Evolutionary conservation across 2,113 vertebrate genomes (phyloP).

Genomic region (Microtus montanus): DNA sequence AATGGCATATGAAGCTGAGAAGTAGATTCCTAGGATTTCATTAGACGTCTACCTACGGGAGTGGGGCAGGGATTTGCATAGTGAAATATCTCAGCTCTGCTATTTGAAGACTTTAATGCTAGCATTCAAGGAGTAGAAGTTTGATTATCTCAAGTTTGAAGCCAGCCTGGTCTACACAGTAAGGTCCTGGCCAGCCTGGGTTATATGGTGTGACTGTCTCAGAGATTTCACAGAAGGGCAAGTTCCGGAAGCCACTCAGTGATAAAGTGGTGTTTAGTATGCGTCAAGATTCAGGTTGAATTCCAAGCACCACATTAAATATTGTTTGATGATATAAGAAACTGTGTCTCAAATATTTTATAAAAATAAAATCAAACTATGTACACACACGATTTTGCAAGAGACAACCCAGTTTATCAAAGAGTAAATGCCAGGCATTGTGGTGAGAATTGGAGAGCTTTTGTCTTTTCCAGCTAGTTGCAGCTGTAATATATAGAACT

Average conservation of each 20-base stretch:
- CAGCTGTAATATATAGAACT: not conserved
- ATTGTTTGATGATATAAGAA: not conserved
- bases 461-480: not conserved
- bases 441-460: not conserved
- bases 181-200: not conserved
- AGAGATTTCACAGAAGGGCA: not conserved
- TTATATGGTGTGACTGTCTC: not conserved
- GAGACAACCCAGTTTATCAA: not conserved
- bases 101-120: not conserved
- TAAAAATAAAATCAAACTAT: not conserved
- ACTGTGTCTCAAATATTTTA: not conserved
- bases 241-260: not conserved
- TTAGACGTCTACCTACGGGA: not conserved
- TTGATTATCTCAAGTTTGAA: not conserved
- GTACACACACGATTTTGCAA: not conserved
- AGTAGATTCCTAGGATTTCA: not conserved
- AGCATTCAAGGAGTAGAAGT: not conserved
- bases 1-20: not conserved
- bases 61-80: not conserved
- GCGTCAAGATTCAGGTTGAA: not conserved
- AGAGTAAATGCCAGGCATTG: not conserved
- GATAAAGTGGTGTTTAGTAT: not conserved
- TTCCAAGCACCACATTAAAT: not conserved
- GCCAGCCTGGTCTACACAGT: not conserved
- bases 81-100: not conserved